Evolutionary conservation across 2,797 vertebrate species (phyloP).

Genomic region (Tympanoctomys barrerae): DNA sequence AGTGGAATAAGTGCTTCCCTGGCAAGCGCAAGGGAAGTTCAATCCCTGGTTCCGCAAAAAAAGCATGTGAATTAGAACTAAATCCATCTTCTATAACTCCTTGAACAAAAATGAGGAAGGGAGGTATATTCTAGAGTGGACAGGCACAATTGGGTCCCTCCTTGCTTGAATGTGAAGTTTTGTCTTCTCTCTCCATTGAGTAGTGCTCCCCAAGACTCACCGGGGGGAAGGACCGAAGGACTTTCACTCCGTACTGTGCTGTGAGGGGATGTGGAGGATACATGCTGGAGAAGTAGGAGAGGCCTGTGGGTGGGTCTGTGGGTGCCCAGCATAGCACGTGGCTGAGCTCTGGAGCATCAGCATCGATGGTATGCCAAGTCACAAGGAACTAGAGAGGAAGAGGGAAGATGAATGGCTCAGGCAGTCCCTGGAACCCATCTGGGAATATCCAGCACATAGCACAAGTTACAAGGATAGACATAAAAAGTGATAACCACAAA

Average conservation of each 20-base stretch:
- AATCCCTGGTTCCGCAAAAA: background rate
- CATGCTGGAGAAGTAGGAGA: constrained; percentile 99
- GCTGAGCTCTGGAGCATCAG: constrained; percentile 97
- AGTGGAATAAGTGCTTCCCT: too few relatives aligned
- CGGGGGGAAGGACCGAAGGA: constrained; percentile 97
- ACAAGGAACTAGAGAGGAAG: constrained; percentile 93
- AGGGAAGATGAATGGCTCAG: background rate
- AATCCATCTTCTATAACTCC: background rate
- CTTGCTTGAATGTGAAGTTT: background rate
- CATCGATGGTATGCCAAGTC: constrained; percentile 98
- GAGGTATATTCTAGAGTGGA: background rate
- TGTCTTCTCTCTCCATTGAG: background rate
- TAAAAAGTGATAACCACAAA: background rate
- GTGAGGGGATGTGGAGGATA: constrained; percentile 98
- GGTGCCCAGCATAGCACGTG: constrained; percentile 98
- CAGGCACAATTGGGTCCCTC: background rate
- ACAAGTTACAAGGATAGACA: background rate
- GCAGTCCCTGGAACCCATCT: background rate
- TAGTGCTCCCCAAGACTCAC: constrained; percentile 86
- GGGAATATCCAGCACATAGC: background rate
- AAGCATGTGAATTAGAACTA: background rate
- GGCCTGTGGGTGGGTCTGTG: constrained; percentile 96
- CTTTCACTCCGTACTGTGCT: constrained; percentile 98
- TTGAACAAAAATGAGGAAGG: background rate
- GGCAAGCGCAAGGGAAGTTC: too few relatives aligned